Evolutionary conservation across 2,113 vertebrate species (phyloP).

Genomic region (Tragelaphus scriptus): DNA sequence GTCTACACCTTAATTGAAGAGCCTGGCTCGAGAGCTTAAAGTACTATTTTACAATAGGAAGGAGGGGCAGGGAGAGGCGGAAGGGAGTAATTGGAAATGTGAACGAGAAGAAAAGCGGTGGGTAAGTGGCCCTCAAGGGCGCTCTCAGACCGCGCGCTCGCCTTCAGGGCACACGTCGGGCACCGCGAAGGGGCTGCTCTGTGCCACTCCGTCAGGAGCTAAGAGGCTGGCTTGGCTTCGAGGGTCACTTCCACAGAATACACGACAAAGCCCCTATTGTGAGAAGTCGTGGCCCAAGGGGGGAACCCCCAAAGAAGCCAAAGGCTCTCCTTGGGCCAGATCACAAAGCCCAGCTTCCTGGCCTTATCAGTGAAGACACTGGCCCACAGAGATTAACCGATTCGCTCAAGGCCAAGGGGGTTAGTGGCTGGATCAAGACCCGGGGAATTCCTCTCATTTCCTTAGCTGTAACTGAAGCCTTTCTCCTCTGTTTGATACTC

Average conservation of each 20-base stretch:
- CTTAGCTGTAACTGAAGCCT: background rate
- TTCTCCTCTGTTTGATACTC: background rate
- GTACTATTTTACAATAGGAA: slow-evolving; percentile 44
- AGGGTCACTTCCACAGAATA: background rate
- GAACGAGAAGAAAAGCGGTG: background rate
- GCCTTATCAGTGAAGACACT: background rate
- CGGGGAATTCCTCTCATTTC: background rate
- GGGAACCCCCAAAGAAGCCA: background rate
- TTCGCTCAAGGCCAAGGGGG: background rate
- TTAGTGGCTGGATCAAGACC: background rate
- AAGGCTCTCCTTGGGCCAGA: background rate
- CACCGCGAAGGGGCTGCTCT: background rate
- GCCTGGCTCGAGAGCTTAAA: slow-evolving; percentile 55
- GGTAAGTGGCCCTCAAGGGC: slow-evolving; percentile 3
- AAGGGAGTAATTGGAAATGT: background rate
- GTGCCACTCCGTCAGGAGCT: background rate
- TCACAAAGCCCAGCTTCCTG: background rate
- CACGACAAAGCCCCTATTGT: background rate
- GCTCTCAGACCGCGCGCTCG: background rate
- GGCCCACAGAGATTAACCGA: background rate
- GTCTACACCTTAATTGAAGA: slow-evolving; percentile 68
- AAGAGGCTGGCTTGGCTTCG: background rate
- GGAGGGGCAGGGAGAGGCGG: background rate
- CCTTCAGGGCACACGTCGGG: background rate
- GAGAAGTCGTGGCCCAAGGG: background rate